These are phyloP conservation scores for Phlogophora meticulosa DNA, from an alignment of 2,888 invertebrate genomes.

Conservation along the genomic window DNA sequence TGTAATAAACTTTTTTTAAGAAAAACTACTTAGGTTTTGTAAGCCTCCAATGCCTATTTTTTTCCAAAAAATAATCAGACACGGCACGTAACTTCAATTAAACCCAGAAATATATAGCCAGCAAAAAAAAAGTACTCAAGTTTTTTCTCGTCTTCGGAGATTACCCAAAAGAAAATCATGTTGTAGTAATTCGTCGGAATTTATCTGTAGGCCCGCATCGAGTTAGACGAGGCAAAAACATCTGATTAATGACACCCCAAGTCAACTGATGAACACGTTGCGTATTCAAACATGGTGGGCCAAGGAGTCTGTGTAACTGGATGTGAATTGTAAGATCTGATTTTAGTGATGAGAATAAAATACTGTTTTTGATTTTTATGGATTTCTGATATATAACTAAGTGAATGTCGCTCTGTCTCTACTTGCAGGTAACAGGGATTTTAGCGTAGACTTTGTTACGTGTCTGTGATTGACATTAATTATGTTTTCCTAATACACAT, in stretches of 20 bases:
- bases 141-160: constrained; percentile 52
- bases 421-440: too few relatives aligned
- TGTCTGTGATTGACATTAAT: too few relatives aligned
- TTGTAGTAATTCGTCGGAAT: constrained; percentile 67
- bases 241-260: constrained; percentile 77
- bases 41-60: neutral
- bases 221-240: constrained; percentile 74
- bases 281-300: constrained; percentile 70
- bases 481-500: too few relatives aligned
- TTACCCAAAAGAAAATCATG: constrained; percentile 64
- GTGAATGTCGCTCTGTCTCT: too few relatives aligned
- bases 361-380: too few relatives aligned
- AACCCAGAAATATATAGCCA: constrained; percentile 32
- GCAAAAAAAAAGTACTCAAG: constrained; percentile 46
- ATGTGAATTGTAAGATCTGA: constrained; percentile 34
- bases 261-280: constrained; percentile 72
- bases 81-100: constrained; percentile 34
- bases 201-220: constrained; percentile 61
- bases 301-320: constrained; percentile 45
- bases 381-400: too few relatives aligned
- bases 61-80: constrained; percentile 18
- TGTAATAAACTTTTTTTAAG: too few relatives aligned
- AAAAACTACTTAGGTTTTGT: neutral
- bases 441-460: too few relatives aligned
- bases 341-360: too few relatives aligned